These are phyloP conservation scores for Willowsia nigromaculata DNA, from an alignment of 2,888 invertebrate genomes.

Conservation along the genomic window DNA sequence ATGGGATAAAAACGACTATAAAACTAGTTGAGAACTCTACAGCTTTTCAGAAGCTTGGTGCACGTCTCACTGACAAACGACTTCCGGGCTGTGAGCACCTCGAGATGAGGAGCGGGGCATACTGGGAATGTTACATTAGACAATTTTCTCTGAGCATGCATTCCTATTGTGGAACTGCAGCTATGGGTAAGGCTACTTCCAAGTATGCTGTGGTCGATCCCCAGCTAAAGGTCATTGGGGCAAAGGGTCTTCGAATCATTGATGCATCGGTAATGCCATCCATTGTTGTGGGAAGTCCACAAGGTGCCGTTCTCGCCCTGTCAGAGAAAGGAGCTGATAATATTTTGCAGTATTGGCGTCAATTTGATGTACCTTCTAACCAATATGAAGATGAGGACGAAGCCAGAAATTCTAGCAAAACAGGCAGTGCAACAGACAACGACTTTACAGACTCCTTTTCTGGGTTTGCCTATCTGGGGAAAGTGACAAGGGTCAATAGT, in stretches of 20 bases:
- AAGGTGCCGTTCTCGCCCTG: conserved; percentile 50
- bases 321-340: conserved; percentile 64
- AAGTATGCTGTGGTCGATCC: conserved; percentile 75
- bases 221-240: conserved; percentile 69
- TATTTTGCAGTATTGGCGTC: conserved; percentile 64
- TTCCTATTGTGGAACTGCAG: conserved; percentile 80
- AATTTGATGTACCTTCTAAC: conserved; percentile 58
- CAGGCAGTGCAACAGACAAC: neutral
- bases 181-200: conserved; percentile 80
- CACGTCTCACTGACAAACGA: conserved; percentile 46
- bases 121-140: conserved; percentile 67
- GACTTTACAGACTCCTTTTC: conserved; percentile 52
- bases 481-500: conserved; percentile 22
- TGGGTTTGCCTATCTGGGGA: conserved; percentile 49
- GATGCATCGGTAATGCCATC: conserved; percentile 58
- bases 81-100: conserved; percentile 74
- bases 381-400: neutral
- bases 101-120: conserved; percentile 44
- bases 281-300: conserved; percentile 46
- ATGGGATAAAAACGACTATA: conserved; percentile 72
- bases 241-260: conserved; percentile 58
- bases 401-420: neutral
- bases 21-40: conserved; percentile 69
- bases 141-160: conserved; percentile 82
- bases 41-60: conserved; percentile 59